Conservation (phyloP, 2,888 invertebrate genomes). For the Sphaerophoria rueppellii region DNA sequence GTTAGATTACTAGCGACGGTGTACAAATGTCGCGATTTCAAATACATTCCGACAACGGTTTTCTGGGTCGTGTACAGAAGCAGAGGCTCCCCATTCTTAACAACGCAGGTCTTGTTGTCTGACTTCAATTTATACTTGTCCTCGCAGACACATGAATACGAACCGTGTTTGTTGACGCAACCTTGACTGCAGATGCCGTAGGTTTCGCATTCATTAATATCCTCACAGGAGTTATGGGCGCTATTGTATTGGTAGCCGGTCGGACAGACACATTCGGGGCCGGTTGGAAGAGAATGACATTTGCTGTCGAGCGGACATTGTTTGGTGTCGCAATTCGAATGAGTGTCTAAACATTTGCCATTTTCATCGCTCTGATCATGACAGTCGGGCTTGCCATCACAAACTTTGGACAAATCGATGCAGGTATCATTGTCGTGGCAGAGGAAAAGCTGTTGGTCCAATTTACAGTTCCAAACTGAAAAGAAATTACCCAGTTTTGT, state of each 20-base stretch:
- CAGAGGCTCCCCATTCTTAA: slow-evolving; percentile 85
- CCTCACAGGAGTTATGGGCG: slow-evolving; percentile 79
- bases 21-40: slow-evolving; percentile 83
- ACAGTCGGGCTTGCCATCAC: slow-evolving; percentile 84
- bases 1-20: slow-evolving; percentile 83
- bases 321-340: slow-evolving; percentile 76
- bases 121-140: slow-evolving; percentile 83
- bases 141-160: slow-evolving; percentile 87
- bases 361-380: slow-evolving; percentile 86
- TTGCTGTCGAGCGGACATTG: slow-evolving; percentile 80
- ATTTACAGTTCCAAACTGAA: slow-evolving; percentile 81
- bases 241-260: slow-evolving; percentile 79
- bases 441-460: slow-evolving; percentile 83
- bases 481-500: background rate
- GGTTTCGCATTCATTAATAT: slow-evolving; percentile 86
- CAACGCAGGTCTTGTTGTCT: slow-evolving; percentile 84
- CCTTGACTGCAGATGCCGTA: slow-evolving; percentile 87
- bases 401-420: slow-evolving; percentile 83
- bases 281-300: slow-evolving; percentile 82
- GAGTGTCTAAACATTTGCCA: slow-evolving; percentile 78
- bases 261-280: slow-evolving; percentile 85
- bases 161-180: slow-evolving; percentile 85
- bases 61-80: slow-evolving; percentile 87
- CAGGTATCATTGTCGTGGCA: slow-evolving; percentile 84
- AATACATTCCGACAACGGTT: slow-evolving; percentile 86